phyloP scores from a whole-genome alignment of 2,888 invertebrate species.

The Drosophila niveifrons region DNA sequence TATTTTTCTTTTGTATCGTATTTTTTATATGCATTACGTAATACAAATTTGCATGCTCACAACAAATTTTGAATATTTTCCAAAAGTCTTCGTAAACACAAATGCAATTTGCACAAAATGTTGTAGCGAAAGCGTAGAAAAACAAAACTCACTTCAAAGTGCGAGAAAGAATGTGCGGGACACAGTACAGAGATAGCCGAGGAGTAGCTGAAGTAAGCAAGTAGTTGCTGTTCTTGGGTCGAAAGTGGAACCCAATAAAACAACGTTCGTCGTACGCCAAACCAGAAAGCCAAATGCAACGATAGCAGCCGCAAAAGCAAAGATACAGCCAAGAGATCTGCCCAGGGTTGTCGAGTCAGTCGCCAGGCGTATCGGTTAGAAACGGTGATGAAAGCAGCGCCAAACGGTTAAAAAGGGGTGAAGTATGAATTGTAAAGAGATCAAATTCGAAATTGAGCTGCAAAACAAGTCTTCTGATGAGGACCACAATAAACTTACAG shows the following conservation, averaged over 20 bases:
- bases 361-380: constrained; percentile 15
- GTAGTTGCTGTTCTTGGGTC: constrained; percentile 53
- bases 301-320: constrained; percentile 38
- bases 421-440: neutral
- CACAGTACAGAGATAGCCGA: constrained; percentile 45
- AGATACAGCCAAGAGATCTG: constrained; percentile 27
- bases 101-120: neutral
- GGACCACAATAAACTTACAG: no score
- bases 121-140: neutral
- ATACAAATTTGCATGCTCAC: constrained; percentile 25
- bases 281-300: constrained; percentile 80
- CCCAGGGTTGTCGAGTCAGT: constrained; percentile 47
- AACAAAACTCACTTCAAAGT: constrained; percentile 66
- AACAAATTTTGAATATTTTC: constrained; percentile 24
- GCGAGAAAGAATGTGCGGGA: constrained; percentile 47
- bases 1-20: constrained; percentile 23
- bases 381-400: neutral
- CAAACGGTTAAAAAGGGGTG: neutral
- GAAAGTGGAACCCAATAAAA: constrained; percentile 57
- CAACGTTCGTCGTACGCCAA: constrained; percentile 79
- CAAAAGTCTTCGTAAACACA: constrained; percentile 34
- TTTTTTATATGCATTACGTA: constrained; percentile 65
- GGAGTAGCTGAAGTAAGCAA: constrained; percentile 61
- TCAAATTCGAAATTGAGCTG: no score
- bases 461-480: no score